A percentile compares a stretch with the other conserved stretches of the same genome.
These are phyloP conservation scores for Ichneumon xanthorius DNA, from an alignment of 2,888 invertebrate species.

Conservation along the genomic window DNA sequence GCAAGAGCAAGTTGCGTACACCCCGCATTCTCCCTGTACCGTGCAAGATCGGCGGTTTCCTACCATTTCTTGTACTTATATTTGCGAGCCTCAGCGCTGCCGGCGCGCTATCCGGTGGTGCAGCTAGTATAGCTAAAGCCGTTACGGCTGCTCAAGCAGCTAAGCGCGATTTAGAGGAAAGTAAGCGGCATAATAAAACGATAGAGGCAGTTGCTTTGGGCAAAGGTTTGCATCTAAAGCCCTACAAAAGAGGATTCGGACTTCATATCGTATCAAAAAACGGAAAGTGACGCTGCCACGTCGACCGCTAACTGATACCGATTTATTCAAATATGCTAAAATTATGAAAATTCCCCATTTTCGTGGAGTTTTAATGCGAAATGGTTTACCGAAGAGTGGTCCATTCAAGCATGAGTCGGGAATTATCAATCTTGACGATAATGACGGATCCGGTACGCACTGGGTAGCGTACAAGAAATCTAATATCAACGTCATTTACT, in stretches of 20 bases:
- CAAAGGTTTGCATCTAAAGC: slow-evolving; percentile 64
- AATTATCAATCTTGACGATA: slow-evolving; percentile 71
- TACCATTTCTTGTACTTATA: too few species aligned
- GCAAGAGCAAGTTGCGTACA: too few species aligned
- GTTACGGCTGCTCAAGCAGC: slow-evolving; percentile 72
- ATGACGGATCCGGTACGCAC: too few species aligned
- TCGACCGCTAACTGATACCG: slow-evolving; percentile 70
- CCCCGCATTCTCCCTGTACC: too few species aligned
- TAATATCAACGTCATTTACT: too few species aligned
- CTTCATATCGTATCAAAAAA: too few species aligned
- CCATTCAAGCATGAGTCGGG: slow-evolving; percentile 60
- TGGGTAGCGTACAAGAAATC: too few species aligned
- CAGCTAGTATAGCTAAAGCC: slow-evolving; percentile 50
- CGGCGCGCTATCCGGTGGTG: too few species aligned
- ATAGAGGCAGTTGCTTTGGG: slow-evolving; percentile 18
- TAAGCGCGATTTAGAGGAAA: slow-evolving; percentile 70
- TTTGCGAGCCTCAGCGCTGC: too few species aligned
- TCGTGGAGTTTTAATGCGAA: slow-evolving; percentile 69
- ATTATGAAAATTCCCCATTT: slow-evolving; percentile 68
- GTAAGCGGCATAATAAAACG: slow-evolving; percentile 73
- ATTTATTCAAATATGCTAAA: slow-evolving; percentile 63
- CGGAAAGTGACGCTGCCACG: slow-evolving; percentile 12
- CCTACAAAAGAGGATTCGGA: slow-evolving; percentile 40
- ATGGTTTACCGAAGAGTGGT: slow-evolving; percentile 61
- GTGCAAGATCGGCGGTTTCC: too few species aligned